Percentiles rank a stretch among this genome's conserved stretches.
These are phyloP conservation scores for Drosophila subquinaria DNA, from an alignment of 2,888 invertebrate species.

Conservation along the genomic window DNA sequence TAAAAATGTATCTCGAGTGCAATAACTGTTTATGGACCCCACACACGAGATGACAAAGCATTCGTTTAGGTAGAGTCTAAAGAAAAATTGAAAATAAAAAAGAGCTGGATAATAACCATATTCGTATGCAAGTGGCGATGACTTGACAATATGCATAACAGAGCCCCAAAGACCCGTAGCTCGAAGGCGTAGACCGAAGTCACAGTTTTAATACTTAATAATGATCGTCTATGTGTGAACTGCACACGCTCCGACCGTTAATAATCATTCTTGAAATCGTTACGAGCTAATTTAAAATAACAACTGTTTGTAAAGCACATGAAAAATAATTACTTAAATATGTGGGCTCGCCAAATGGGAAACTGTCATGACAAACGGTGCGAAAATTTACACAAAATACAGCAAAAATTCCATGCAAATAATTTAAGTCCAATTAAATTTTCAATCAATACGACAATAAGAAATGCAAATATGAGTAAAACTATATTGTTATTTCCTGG, in stretches of 20 bases:
- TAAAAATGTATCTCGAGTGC: slow-evolving; percentile 36
- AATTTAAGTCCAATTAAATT: background rate
- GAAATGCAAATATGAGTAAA: slow-evolving; percentile 5
- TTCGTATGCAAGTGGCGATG: slow-evolving; percentile 35
- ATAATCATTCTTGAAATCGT: slow-evolving; percentile 26
- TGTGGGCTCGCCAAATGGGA: slow-evolving; percentile 6
- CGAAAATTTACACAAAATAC: slow-evolving; percentile 2
- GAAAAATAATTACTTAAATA: slow-evolving; percentile 10
- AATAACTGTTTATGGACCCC: slow-evolving; percentile 12
- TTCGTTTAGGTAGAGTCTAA: background rate
- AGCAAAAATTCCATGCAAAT: slow-evolving; percentile 1
- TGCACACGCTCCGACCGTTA: slow-evolving; percentile 11
- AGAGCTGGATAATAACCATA: slow-evolving; percentile 8
- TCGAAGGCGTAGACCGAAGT: slow-evolving; percentile 1
- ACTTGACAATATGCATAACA: slow-evolving; percentile 34
- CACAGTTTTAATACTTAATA: background rate
- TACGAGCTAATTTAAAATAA: slow-evolving; percentile 29
- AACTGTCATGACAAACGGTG: slow-evolving; percentile 1
- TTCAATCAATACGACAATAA: slow-evolving; percentile 7
- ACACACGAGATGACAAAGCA: slow-evolving; percentile 35
- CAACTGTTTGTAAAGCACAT: slow-evolving; percentile 9
- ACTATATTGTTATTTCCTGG: background rate
- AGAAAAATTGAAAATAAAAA: background rate
- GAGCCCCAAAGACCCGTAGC: background rate
- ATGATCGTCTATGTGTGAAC: slow-evolving; percentile 20